Conservation (phyloP, 2,888 invertebrate genomes). For the Phengaris arion region DNA sequence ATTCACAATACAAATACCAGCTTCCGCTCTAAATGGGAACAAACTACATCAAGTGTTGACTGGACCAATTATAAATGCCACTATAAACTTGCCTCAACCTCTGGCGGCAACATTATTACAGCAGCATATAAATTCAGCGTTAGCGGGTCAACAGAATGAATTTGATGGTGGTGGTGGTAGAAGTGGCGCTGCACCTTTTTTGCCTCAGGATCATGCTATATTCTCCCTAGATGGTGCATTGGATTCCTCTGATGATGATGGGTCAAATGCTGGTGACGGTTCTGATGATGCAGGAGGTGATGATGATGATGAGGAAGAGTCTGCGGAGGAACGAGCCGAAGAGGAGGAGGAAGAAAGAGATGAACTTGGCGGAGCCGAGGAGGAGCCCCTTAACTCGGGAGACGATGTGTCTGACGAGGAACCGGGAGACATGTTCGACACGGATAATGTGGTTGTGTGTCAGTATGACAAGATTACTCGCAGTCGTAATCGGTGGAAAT, state of each 20-base stretch:
- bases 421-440: constrained; percentile 96
- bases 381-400: constrained; percentile 97
- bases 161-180: constrained; percentile 73
- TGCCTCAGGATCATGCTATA: background rate
- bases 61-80: constrained; percentile 92
- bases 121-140: constrained; percentile 91
- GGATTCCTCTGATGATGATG: constrained; percentile 87
- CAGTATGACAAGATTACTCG: constrained; percentile 99
- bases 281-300: constrained; percentile 86
- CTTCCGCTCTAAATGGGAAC: constrained; percentile 88
- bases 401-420: constrained; percentile 99
- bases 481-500: constrained; percentile 99
- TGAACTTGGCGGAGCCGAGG: constrained; percentile 81
- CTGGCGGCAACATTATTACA: constrained; percentile 91
- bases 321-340: constrained; percentile 82
- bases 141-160: constrained; percentile 76
- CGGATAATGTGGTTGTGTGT: constrained; percentile 99
- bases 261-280: constrained; percentile 78
- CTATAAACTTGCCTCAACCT: constrained; percentile 90
- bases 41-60: constrained; percentile 86
- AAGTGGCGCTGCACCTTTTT: constrained; percentile 59
- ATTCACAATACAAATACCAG: constrained; percentile 94
- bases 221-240: constrained; percentile 82
- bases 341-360: constrained; percentile 85
- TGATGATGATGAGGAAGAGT: constrained; percentile 88